Percentiles rank a stretch among this genome's conserved stretches.
Conservation (phyloP, 2,888 invertebrate genomes). For the Drosophila birchii region DNA sequence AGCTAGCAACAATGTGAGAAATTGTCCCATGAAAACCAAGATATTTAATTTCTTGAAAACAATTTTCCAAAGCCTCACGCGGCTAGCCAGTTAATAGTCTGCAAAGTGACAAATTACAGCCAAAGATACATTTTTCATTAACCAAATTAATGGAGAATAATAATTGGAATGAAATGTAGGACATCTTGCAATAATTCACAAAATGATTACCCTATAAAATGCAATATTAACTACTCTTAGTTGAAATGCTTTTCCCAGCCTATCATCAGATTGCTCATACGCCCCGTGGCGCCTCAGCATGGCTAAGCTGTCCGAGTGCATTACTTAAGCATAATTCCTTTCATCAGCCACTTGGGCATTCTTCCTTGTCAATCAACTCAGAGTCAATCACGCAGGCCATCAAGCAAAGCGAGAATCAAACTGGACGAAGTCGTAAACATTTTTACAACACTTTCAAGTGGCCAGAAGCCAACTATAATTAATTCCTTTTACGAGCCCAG, state of each 20-base stretch:
- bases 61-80: no score
- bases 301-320: background rate
- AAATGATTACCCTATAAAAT: slow-evolving; percentile 23
- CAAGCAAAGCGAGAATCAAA: slow-evolving; percentile 19
- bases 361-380: background rate
- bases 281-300: background rate
- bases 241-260: slow-evolving; percentile 1
- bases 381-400: slow-evolving; percentile 41
- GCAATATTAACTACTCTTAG: background rate
- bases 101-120: background rate
- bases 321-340: slow-evolving; percentile 20
- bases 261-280: slow-evolving; percentile 19
- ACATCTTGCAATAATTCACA: slow-evolving; percentile 3
- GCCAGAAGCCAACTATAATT: slow-evolving; percentile 51
- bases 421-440: slow-evolving; percentile 43
- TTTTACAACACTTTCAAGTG: slow-evolving; percentile 67
- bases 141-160: background rate
- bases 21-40: background rate
- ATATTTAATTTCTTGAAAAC: background rate
- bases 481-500: slow-evolving; percentile 63
- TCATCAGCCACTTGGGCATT: slow-evolving; percentile 21
- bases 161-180: background rate
- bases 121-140: background rate
- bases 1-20: background rate
- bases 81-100: background rate